phyloP scores from a whole-genome alignment of 2,888 invertebrate species.

The Oxytorus armatus region DNA sequence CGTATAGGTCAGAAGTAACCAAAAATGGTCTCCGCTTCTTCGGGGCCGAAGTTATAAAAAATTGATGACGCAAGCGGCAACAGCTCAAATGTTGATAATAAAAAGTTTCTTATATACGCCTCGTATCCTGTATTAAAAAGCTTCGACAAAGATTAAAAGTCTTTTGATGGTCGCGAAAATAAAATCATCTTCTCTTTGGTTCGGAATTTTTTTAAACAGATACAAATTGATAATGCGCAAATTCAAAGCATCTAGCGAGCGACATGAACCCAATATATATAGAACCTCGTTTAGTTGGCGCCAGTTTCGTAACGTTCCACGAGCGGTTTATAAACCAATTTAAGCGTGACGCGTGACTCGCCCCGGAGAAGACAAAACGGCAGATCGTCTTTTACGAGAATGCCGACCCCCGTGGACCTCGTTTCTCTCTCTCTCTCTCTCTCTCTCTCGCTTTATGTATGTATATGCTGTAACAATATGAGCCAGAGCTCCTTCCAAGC shows the following conservation, averaged over 20 bases:
- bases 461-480: slow-evolving; percentile 26
- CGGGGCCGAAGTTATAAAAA: too few relatives aligned
- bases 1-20: too few relatives aligned
- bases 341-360: slow-evolving; percentile 69
- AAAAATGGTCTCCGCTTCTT: too few relatives aligned
- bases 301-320: slow-evolving; percentile 68
- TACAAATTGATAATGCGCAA: neutral
- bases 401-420: slow-evolving; percentile 59
- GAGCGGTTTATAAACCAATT: slow-evolving; percentile 71
- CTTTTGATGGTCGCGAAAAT: too few relatives aligned
- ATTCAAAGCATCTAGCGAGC: neutral
- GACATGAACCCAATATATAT: slow-evolving; percentile 1
- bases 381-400: slow-evolving; percentile 64
- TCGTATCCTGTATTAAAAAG: slow-evolving; percentile 3
- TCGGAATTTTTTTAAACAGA: neutral
- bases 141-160: neutral
- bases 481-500: slow-evolving; percentile 18
- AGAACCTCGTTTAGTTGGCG: slow-evolving; percentile 59
- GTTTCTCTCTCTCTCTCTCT: too few relatives aligned
- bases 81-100: too few relatives aligned
- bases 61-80: too few relatives aligned
- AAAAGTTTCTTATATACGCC: too few relatives aligned
- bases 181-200: too few relatives aligned
- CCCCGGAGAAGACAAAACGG: slow-evolving; percentile 57
- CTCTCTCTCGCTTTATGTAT: too few relatives aligned